Conservation (phyloP, 2,797 vertebrate species). For the Gephyroberyx darwinii region DNA sequence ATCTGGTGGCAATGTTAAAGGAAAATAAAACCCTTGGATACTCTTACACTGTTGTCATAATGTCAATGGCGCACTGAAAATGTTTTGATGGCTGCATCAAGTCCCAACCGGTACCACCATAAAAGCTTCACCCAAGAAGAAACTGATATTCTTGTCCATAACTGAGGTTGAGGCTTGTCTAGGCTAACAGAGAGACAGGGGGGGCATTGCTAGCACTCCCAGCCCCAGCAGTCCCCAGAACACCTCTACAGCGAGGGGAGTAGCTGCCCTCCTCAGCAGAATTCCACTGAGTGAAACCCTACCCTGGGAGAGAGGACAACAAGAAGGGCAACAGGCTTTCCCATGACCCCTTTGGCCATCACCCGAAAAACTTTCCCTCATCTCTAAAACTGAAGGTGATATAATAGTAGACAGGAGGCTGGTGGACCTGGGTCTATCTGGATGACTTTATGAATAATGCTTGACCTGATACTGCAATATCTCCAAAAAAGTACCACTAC, state of each 20-base stretch:
- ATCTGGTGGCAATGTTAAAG: constrained; percentile 46
- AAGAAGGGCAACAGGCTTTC: constrained; percentile 77
- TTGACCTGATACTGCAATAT: constrained; percentile 16
- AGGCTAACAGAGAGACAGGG: constrained; percentile 16
- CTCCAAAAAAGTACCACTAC: constrained; percentile 6
- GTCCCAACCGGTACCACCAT: no score
- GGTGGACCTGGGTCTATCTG: constrained; percentile 23
- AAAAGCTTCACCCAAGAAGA: no score
- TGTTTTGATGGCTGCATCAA: no score
- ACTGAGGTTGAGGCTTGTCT: constrained; percentile 23
- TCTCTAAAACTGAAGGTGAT: constrained; percentile 55
- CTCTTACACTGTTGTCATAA: no score
- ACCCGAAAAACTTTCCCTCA: constrained; percentile 51
- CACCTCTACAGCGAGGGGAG: constrained; percentile 72
- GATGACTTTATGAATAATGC: constrained; percentile 8
- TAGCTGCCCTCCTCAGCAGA: constrained; percentile 70
- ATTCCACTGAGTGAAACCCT: constrained; percentile 80
- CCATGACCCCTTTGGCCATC: constrained; percentile 76
- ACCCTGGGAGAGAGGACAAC: constrained; percentile 75
- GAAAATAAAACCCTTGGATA: no score
- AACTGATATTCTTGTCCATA: not conserved
- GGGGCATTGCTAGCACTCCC: constrained; percentile 23
- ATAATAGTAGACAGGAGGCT: constrained; percentile 30
- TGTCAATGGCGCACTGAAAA: no score
- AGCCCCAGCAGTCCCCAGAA: constrained; percentile 35